Evolutionary conservation across 1,140 invertebrate species (phyloP), one percentile per base, ranked within the genome.

Genomic region (Calephelis nemesis): DNA sequence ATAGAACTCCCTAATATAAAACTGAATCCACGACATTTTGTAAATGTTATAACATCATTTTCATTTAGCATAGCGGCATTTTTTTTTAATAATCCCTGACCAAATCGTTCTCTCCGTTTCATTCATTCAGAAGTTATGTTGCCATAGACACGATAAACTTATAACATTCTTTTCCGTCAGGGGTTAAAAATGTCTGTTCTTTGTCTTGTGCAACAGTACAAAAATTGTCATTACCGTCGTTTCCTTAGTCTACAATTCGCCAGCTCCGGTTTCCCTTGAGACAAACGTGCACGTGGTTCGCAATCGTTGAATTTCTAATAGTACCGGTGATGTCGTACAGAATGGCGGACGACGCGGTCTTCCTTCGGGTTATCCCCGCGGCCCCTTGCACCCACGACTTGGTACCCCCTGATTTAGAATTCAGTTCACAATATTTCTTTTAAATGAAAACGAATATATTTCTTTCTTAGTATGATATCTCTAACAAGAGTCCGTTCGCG

Each of bases 291-390:
- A 62, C 62, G 71, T 63, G 71, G 65, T 52, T 54, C 63, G 45
- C 63, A 42, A 70, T 67, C 75, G 70, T 73, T 71, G 77, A 83
- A 83, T 83, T 81, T 76, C 72, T 80, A 83, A 85, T 79, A 74
- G 76, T 40, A 42, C 62, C 63, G 67, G 70, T 70, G 30, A 49
- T 52, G 66, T 62, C 42, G 62, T 65, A 40, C 5, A 54, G 10
- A 60, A 60, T 60, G 54, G 30, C 30, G 12, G n/a, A 40, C 11
- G 30, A 58, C 19, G 52, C 52, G 11, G 42, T 49, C 42, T 63
- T 40, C 66, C 70, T 58, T 39, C 47, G 52, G 66, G 66, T 63
- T 12, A 47, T 49, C 40, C 66, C 54, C 50, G 52, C 62, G 47
- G 70, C 12, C 39, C 54, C 52, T 54, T 30, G 7, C 19, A 58